These are phyloP conservation scores for Tragulus kanchil DNA, from an alignment of 2,113 vertebrate genomes.

Conservation along the genomic window DNA sequence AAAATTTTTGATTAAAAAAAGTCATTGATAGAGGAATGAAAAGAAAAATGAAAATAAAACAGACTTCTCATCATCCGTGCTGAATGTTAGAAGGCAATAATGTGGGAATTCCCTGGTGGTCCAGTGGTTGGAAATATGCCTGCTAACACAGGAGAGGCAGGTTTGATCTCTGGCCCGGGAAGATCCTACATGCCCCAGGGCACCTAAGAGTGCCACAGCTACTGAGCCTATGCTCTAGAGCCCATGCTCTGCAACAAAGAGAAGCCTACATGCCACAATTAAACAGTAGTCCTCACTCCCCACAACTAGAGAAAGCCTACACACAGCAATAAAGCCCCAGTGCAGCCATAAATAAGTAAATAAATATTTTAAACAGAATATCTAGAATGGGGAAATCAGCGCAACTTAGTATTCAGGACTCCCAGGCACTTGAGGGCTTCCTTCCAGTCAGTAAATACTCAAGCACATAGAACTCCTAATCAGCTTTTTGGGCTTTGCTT, in stretches of 20 bases:
- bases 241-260: accelerated
- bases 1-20: not conserved
- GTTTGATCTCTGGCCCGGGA: not conserved
- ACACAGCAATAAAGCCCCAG: not conserved
- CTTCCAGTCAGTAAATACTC: not conserved
- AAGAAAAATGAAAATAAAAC: slow-evolving; percentile 13
- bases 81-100: not conserved
- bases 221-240: accelerated
- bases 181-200: not conserved
- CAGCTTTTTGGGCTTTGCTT: not conserved
- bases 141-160: not conserved
- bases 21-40: not conserved
- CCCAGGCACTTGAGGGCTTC: not conserved
- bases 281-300: too few relatives aligned
- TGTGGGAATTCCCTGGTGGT: not conserved
- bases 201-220: accelerated
- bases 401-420: not conserved
- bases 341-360: accelerated
- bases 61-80: not conserved
- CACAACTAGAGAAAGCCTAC: too few relatives aligned
- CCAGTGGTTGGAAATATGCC: not conserved
- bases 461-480: not conserved
- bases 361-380: accelerated
- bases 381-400: not conserved
- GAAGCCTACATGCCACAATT: not conserved